Evolutionary conservation across 2,113 vertebrate genomes (phyloP), one percentile per base, ranked within the genome.

Genomic region (Pluvialis apricaria): DNA sequence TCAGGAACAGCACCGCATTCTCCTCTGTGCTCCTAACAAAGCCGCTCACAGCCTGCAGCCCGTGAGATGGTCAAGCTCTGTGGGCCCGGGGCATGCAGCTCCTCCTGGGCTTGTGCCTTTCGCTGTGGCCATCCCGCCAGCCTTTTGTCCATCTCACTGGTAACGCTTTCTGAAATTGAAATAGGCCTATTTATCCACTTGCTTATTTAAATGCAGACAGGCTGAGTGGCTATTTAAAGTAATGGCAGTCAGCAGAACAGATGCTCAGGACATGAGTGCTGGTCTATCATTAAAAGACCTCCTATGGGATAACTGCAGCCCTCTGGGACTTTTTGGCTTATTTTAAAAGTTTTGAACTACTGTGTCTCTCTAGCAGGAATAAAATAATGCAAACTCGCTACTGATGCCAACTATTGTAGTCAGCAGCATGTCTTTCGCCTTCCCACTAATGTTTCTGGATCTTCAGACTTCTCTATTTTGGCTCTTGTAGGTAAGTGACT

Each of bases 61-160:
- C 0, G 0, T 15, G 64, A 25, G n/a, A 25, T 20, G 31, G 15
- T 11, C 40, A 49, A 26, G 52, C 22, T 38, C 40, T 40, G 47
- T 13, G 32, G 17, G 42, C 45, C 34, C 13, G 47, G 1, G 38
- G 38, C 25, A 29, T 1, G 21, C 28, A 12, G 55, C 17, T 61
- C 22, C 51, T 72, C 60, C 65, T 45, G 51, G n/a, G 29, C n/a
- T 60, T 20, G 3, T 22, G 11, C 13, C 16, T 71, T 54, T 68
- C 17, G 0, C n/a, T 36, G 15, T 24, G 58, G 10, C 10, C 0
- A 0, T 51, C n/a, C 75, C 1, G 2, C 38, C 47, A 66, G 4
- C 36, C 7, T 55, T 92, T 80, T 93, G 42, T 73, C 45, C 45
- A 29, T n/a, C 58, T 51, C 68, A 77, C 31, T 83, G 34, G 36